Evolutionary conservation across 2,113 vertebrate species (phyloP), one percentile per base, ranked within the genome.

Genomic region (Marmota monax): DNA sequence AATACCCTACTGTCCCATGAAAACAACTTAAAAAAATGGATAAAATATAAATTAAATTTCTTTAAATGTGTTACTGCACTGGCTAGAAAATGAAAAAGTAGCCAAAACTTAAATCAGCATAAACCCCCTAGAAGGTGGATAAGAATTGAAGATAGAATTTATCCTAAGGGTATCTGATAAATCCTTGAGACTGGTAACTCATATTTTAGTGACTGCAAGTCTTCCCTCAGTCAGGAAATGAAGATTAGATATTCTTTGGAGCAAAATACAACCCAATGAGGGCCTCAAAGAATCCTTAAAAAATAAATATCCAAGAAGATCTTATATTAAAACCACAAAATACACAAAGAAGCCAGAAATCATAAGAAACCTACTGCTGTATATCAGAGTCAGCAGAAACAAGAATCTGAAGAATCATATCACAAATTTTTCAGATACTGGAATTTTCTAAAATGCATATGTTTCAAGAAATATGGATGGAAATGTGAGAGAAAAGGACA

Each of bases 101-200:
- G 0, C 27, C 1, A 84, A 89, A 80, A 92, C 23, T 39, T 78
- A 83, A 94, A 73, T 51, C 20, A 89, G 27, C 45, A 77, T 32
- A 96, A 85, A 48, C 48, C 2, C 22, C 22, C 27, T 53, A 29
- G 34, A 85, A 85, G 8, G 5, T 65, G 27, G 17, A 5, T 65
- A 89, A 92, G 48, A 94, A 80, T 39, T 88, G 25, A 96, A 82
- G 4, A 22, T 25, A 65, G 67, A 25, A 72, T 85, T 92, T 80
- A 34, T 17, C 37, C 10, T 82, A 73, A 37, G 27, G 9, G 4
- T 14, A 88, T 63, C 67, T 76, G 17, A 51, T 79, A 72, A 84
- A 56, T 11, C 16, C 6, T 80, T 12, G 32, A 37, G 73, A 70
- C 13, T 5, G 25, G 82, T 51, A 88, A 70, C 42, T 88, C 23